Conservation (phyloP, 2,113 vertebrate genomes). For the Daphoenositta chrysoptera region DNA sequence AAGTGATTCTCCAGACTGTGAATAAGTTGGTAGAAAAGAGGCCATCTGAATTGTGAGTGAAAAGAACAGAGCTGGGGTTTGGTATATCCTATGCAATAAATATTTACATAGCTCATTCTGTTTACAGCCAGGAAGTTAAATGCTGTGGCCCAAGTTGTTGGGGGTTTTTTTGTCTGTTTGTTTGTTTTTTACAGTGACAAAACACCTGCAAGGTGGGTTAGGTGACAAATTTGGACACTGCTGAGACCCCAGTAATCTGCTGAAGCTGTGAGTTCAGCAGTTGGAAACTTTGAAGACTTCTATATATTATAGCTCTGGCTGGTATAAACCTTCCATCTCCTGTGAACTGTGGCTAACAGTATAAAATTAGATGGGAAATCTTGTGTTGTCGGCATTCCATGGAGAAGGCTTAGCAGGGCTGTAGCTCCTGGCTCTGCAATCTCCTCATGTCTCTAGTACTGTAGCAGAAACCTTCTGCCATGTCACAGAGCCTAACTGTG, state of each 20-base stretch:
- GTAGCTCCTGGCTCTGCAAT: neutral
- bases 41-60: neutral
- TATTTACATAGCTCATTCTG: neutral
- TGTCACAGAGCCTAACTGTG: neutral
- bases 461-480: neutral
- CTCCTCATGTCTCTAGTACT: neutral
- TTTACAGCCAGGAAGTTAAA: neutral
- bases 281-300: neutral
- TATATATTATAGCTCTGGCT: neutral
- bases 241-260: neutral
- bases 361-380: neutral
- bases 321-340: neutral
- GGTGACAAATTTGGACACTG: neutral
- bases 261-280: neutral
- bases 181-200: neutral
- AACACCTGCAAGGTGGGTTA: neutral
- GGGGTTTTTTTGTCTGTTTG: neutral
- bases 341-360: neutral
- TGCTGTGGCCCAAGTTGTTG: neutral
- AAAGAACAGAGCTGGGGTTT: neutral
- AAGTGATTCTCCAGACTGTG: neutral
- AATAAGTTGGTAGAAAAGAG: neutral
- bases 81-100: neutral
- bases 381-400: neutral
- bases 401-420: neutral